Conservation (phyloP, 1,140 invertebrate species). For the Zophobas morio region DNA sequence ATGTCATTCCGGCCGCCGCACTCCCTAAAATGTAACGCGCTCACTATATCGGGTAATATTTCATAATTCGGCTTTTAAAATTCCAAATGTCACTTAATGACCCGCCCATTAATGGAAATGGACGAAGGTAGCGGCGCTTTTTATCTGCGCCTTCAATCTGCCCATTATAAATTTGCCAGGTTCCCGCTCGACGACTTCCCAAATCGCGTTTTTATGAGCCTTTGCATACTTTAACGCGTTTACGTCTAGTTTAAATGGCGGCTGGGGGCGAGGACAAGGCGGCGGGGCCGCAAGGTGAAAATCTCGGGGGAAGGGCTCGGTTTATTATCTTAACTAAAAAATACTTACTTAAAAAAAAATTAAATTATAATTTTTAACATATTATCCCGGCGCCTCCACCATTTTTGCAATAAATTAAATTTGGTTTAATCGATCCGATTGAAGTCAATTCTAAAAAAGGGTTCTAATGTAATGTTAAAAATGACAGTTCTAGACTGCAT, state of each 20-base stretch:
- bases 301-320: no score
- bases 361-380: no score
- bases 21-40: conserved; percentile 51
- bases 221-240: conserved; percentile 22
- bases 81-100: conserved; percentile 57
- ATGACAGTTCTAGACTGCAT: no score
- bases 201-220: conserved; percentile 37
- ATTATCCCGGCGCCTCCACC: no score
- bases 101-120: conserved; percentile 48
- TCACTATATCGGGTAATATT: conserved; percentile 50
- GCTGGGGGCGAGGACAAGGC: no score
- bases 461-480: no score
- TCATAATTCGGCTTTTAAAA: conserved; percentile 57
- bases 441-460: no score
- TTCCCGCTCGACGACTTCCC: conserved; percentile 26
- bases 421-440: no score
- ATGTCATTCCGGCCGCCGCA: conserved; percentile 51
- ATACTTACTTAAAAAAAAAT: no score
- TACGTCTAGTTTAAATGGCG: conserved; percentile 14
- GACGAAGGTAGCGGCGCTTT: conserved; percentile 36
- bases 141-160: conserved; percentile 30
- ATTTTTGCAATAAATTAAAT: no score
- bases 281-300: no score
- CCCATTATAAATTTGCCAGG: conserved; percentile 33
- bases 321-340: no score